Percentiles rank a stretch among this genome's conserved stretches.
Conservation (phyloP, 92 coral and sea anemone species). For the Phymanthus crucifer region DNA sequence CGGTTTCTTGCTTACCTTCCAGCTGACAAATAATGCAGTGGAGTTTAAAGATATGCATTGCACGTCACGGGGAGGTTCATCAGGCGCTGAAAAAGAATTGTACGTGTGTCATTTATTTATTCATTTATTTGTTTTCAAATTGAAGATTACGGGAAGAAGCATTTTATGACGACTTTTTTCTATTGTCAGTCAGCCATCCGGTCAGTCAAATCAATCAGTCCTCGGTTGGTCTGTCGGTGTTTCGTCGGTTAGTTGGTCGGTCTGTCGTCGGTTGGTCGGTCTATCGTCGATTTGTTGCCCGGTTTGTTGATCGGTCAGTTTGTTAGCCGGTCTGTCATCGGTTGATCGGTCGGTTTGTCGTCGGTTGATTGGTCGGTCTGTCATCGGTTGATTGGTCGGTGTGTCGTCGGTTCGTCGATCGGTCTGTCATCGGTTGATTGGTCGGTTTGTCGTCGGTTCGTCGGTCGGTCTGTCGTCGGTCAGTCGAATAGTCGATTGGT, state of each 20-base stretch:
- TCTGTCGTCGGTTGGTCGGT: neutral
- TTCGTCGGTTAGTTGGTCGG: neutral
- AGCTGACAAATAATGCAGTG: slow-evolving; percentile 56
- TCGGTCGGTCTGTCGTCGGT: too few species aligned
- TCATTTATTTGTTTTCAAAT: too few species aligned
- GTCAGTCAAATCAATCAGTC: neutral
- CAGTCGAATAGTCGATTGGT: neutral
- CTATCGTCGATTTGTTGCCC: neutral
- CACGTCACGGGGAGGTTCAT: slow-evolving; percentile 57
- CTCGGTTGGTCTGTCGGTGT: neutral
- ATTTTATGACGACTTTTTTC: too few species aligned
- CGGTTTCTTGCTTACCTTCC: slow-evolving; percentile 63
- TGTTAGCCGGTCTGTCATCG: neutral
- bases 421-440: neutral
- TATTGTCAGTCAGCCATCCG: neutral
- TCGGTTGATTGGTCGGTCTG: neutral
- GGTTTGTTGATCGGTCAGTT: neutral
- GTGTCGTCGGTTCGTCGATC: neutral
- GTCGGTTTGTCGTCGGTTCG: neutral
- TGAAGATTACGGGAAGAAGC: too few species aligned
- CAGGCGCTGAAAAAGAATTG: slow-evolving; percentile 68
- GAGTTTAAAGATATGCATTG: slow-evolving; percentile 40
- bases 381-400: neutral
- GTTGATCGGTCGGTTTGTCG: neutral
- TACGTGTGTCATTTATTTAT: too few species aligned